A percentile compares a stretch with the other conserved stretches of the same genome.
These are phyloP conservation scores for Parauchenoglanis punctatus DNA, from an alignment of 2,797 vertebrate species.

Conservation along the genomic window DNA sequence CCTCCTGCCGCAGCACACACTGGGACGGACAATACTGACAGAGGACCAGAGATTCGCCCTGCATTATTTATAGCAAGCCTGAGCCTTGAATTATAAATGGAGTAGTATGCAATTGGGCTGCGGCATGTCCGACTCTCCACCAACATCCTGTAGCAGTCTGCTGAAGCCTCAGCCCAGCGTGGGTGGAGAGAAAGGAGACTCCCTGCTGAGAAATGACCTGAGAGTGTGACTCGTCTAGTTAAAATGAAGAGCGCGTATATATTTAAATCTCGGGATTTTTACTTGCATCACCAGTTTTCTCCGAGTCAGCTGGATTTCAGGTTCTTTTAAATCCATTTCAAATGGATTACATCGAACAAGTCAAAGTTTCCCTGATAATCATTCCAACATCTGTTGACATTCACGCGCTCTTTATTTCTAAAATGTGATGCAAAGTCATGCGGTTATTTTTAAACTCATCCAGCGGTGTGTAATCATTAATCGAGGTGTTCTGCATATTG, in stretches of 20 bases:
- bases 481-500: background rate
- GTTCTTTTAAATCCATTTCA: background rate
- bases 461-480: slow-evolving; percentile 1
- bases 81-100: slow-evolving; percentile 71
- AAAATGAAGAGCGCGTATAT: background rate
- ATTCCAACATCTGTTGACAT: background rate
- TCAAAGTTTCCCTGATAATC: background rate
- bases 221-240: background rate
- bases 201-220: background rate
- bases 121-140: slow-evolving; percentile 47
- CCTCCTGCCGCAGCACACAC: slow-evolving; percentile 39
- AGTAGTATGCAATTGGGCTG: slow-evolving; percentile 64
- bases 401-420: background rate
- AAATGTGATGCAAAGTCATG: slow-evolving; percentile 5
- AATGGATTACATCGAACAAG: background rate
- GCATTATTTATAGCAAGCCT: slow-evolving; percentile 76
- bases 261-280: background rate
- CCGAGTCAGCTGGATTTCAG: background rate
- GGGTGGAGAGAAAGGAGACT: slow-evolving; percentile 16
- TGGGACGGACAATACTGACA: slow-evolving; percentile 68
- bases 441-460: background rate
- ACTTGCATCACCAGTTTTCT: background rate
- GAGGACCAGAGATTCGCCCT: slow-evolving; percentile 75
- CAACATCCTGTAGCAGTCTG: slow-evolving; percentile 37
- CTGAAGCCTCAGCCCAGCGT: slow-evolving; percentile 22